Conservation (phyloP, 2,888 invertebrate genomes). For the Heliconius charithonia region DNA sequence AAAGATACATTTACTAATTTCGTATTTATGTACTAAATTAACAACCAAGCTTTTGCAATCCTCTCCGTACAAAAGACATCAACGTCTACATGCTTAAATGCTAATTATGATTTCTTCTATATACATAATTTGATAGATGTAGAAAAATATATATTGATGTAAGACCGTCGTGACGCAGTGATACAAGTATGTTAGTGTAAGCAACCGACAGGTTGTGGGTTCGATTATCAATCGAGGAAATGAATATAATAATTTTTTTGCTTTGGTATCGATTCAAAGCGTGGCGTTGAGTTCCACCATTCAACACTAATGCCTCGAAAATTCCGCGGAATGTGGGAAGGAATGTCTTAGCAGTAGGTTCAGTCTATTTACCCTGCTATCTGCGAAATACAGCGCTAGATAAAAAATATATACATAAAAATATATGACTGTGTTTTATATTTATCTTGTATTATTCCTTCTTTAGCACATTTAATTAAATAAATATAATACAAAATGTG, state of each 20-base stretch:
- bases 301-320: too few relatives aligned
- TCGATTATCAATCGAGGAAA: neutral
- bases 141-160: neutral
- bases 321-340: too few relatives aligned
- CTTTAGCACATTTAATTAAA: constrained; percentile 52
- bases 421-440: constrained; percentile 6
- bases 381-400: too few relatives aligned
- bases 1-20: constrained; percentile 33
- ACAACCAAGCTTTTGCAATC: constrained; percentile 17
- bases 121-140: neutral
- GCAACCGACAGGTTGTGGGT: too few relatives aligned
- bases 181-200: too few relatives aligned
- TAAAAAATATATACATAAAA: neutral
- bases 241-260: neutral
- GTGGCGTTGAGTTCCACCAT: too few relatives aligned
- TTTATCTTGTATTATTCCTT: constrained; percentile 26
- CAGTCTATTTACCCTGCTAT: too few relatives aligned
- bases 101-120: neutral
- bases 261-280: too few relatives aligned
- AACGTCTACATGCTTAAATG: constrained; percentile 54
- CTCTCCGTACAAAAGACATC: constrained; percentile 68
- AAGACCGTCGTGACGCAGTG: too few relatives aligned
- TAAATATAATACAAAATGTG: constrained; percentile 51
- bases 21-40: constrained; percentile 22
- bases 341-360: too few relatives aligned